phyloP scores from a whole-genome alignment of 2,113 vertebrate genomes.

The Pelobates fuscus region DNA sequence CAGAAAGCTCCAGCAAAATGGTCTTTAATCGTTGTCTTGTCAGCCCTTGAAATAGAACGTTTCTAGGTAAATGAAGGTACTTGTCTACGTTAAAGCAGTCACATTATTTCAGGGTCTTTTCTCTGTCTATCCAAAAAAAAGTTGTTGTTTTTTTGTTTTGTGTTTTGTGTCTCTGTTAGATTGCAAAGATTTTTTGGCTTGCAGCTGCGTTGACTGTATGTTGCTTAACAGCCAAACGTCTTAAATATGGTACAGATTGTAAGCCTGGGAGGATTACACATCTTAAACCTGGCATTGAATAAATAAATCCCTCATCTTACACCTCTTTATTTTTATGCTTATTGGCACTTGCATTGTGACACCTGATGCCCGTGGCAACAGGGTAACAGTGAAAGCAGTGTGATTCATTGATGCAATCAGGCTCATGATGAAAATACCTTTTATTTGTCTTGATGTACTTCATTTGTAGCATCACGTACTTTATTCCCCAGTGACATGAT shows the following conservation, averaged over 20 bases:
- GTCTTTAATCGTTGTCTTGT: no score
- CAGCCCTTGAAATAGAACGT: no score
- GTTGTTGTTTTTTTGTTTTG: not conserved
- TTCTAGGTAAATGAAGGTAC: no score
- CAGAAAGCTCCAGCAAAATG: no score
- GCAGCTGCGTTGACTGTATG: conserved; percentile 29
- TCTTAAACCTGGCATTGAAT: conserved; percentile 42
- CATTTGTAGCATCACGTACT: conserved; percentile 1
- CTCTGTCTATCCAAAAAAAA: not conserved
- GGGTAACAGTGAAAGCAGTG: conserved; percentile 19
- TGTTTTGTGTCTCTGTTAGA: not conserved
- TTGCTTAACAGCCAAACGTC: conserved; percentile 28
- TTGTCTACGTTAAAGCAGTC: no score
- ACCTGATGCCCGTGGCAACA: conserved; percentile 35
- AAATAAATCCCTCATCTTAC: conserved; percentile 40
- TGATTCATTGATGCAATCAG: conserved; percentile 30
- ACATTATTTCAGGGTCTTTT: no score
- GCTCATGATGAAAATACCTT: conserved; percentile 13
- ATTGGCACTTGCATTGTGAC: conserved; percentile 25
- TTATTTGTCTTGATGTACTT: conserved; percentile 16
- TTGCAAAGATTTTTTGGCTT: conserved; percentile 31
- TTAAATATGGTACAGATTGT: conserved; percentile 46
- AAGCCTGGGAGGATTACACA: conserved; percentile 44
- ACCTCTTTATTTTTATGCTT: conserved; percentile 41
- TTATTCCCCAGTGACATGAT: not conserved